Evolutionary conservation across 64 coral and sea anemone genomes (phyloP).

Genomic region (Porites australiensis): DNA sequence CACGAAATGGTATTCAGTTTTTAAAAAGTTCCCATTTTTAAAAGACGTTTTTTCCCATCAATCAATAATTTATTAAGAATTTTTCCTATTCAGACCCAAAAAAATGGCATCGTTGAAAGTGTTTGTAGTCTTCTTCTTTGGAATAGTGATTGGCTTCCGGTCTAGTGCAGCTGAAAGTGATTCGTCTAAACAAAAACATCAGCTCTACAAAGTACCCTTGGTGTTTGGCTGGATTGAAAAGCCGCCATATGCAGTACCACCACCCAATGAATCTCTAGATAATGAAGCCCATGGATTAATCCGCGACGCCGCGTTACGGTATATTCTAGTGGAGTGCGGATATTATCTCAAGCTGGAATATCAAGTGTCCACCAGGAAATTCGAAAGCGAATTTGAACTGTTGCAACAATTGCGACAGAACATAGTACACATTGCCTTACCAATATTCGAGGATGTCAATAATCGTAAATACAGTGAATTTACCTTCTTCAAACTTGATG

Average conservation of each 20-base stretch:
- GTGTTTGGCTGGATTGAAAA: background rate
- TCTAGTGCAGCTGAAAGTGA: no score
- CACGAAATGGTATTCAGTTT: no score
- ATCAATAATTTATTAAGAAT: no score
- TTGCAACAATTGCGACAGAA: background rate
- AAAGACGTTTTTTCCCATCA: no score
- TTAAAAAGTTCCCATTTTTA: no score
- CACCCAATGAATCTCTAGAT: background rate
- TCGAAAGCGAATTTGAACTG: background rate
- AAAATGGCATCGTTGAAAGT: no score
- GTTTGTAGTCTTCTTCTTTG: no score
- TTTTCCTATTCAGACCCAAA: no score
- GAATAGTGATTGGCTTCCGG: no score
- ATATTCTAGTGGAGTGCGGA: background rate
- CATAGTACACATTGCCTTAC: slow-evolving; percentile 1
- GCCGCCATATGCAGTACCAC: background rate
- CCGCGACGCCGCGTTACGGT: background rate
- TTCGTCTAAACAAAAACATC: no score
- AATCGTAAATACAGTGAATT: background rate
- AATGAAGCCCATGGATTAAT: background rate
- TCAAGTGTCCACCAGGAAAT: no score
- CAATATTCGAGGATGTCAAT: background rate
- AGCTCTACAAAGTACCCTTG: background rate
- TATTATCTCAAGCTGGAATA: no score
- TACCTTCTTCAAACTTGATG: background rate